A percentile compares a stretch with the other conserved stretches of the same genome.
phyloP scores from a whole-genome alignment of 2,888 invertebrate species.

The Sepioteuthis lessoniana region DNA sequence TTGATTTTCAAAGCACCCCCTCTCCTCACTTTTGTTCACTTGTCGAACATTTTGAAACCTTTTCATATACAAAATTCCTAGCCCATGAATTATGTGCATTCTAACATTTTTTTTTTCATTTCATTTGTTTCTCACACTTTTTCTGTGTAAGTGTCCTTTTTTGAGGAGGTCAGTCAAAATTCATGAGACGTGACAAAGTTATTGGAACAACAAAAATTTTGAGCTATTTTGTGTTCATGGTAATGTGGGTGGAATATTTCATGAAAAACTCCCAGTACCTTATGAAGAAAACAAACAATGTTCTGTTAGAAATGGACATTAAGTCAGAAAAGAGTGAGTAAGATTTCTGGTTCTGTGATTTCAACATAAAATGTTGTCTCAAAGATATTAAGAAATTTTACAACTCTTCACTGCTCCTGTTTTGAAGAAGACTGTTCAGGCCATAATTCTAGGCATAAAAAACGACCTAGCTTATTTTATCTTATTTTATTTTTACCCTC shows the following conservation, averaged over 20 bases:
- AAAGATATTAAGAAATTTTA: constrained; percentile 33
- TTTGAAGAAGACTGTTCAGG: background rate
- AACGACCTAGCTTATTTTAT: background rate
- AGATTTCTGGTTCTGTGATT: constrained; percentile 12
- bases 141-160: background rate
- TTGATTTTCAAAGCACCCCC: background rate
- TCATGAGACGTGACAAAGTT: constrained; percentile 33
- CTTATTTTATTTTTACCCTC: background rate
- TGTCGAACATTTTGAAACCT: constrained; percentile 33
- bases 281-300: constrained; percentile 9
- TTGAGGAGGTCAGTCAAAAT: background rate
- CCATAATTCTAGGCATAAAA: background rate
- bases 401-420: constrained; percentile 4
- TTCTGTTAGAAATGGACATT: background rate
- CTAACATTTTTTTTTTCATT: background rate
- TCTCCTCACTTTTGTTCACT: background rate
- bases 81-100: constrained; percentile 33
- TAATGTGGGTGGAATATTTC: background rate
- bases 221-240: constrained; percentile 16
- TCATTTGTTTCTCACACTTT: background rate
- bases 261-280: background rate
- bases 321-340: constrained; percentile 8
- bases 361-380: background rate
- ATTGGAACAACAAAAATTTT: background rate
- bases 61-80: constrained; percentile 33